Percentiles rank a stretch among this genome's conserved stretches.
These are phyloP conservation scores for Thryonomys swinderianus DNA, from an alignment of 2,113 vertebrate genomes.

Conservation along the genomic window DNA sequence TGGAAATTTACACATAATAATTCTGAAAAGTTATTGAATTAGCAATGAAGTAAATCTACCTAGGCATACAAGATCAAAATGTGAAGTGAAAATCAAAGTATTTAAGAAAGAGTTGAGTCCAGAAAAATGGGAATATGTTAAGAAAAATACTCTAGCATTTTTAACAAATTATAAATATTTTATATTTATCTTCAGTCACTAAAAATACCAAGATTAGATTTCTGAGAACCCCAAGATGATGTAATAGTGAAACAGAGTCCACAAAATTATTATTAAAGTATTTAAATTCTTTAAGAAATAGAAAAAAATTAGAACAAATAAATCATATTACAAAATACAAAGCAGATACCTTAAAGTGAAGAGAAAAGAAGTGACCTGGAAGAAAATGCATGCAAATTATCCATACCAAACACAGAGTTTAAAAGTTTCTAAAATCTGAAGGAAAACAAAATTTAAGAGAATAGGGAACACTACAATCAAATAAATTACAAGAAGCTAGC, in stretches of 20 bases:
- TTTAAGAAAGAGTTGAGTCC: background rate
- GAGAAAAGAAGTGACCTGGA: background rate
- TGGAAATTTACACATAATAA: no score
- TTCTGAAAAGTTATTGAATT: background rate
- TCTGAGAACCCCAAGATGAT: background rate
- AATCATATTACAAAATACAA: background rate
- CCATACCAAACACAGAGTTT: background rate
- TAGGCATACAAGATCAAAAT: background rate
- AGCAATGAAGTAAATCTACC: background rate
- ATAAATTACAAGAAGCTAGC: background rate
- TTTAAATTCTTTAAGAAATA: background rate
- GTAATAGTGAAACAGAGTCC: background rate
- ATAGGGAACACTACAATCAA: background rate
- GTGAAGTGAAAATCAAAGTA: background rate
- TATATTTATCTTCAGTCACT: background rate
- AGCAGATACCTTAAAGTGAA: background rate
- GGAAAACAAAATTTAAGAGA: background rate
- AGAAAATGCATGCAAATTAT: background rate
- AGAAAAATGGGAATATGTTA: background rate
- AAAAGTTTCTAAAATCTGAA: background rate
- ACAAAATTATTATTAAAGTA: background rate
- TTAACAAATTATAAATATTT: background rate
- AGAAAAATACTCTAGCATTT: background rate
- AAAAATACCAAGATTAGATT: background rate
- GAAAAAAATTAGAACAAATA: background rate